Evolutionary conservation across 2,888 invertebrate genomes (phyloP).

Genomic region (Thalpophila matura): DNA sequence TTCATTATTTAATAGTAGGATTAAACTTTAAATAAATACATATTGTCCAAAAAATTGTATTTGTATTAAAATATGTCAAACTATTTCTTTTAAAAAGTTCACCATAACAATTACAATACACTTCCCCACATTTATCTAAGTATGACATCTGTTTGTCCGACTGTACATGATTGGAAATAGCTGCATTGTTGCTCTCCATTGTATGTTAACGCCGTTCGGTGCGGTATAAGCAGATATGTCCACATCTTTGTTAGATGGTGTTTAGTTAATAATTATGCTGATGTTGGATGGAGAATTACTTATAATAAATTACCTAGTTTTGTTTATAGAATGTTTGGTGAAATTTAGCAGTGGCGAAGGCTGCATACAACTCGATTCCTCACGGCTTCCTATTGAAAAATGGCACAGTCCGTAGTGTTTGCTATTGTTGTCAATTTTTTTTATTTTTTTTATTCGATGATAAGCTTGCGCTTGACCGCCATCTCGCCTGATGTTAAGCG

Average conservation of each 20-base stretch:
- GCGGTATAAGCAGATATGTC: slow-evolving; percentile 58
- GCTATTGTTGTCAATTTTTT: too few relatives aligned
- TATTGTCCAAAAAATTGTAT: too few relatives aligned
- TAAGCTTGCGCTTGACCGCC: too few relatives aligned
- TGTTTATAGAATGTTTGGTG: slow-evolving; percentile 5
- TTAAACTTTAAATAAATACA: too few relatives aligned
- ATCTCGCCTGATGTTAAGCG: too few relatives aligned
- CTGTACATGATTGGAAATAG: slow-evolving; percentile 70
- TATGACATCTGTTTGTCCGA: slow-evolving; percentile 42
- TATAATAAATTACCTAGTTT: slow-evolving; percentile 44
- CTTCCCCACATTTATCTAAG: slow-evolving; percentile 23
- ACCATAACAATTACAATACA: slow-evolving; percentile 25
- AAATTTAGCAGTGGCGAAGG: too few relatives aligned
- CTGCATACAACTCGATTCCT: too few relatives aligned
- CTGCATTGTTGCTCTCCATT: slow-evolving; percentile 69
- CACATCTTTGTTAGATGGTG: slow-evolving; percentile 20
- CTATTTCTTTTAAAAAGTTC: neutral
- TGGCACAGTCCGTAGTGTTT: too few relatives aligned
- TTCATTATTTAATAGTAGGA: too few relatives aligned
- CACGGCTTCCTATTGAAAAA: too few relatives aligned
- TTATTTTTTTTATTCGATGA: too few relatives aligned
- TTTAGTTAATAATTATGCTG: slow-evolving; percentile 33
- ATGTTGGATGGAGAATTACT: slow-evolving; percentile 18
- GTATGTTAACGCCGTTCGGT: slow-evolving; percentile 66
- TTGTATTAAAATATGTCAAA: neutral